A percentile compares a stretch with the other conserved stretches of the same genome.
Conservation (phyloP, 2,888 invertebrate genomes). For the Acanthosepion esculentum region DNA sequence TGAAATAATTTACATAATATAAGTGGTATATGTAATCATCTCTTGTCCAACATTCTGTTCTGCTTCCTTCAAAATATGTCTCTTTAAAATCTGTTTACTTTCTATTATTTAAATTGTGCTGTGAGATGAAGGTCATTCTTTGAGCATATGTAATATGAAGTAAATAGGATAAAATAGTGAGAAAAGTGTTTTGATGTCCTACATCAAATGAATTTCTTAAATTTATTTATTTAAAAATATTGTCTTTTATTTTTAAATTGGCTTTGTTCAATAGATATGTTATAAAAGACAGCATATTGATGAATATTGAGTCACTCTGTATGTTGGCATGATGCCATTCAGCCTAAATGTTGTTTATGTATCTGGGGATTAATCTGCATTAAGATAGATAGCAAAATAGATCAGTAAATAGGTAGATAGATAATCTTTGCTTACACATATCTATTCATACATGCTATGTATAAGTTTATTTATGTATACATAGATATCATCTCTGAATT, state of each 20-base stretch:
- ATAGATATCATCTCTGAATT: background rate
- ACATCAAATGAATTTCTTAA: conserved; percentile 14
- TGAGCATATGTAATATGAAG: background rate
- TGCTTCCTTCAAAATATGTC: background rate
- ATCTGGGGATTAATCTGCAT: conserved; percentile 33
- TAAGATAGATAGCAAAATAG: conserved; percentile 14
- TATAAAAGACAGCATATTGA: conserved; percentile 9
- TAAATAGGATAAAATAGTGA: conserved; percentile 2
- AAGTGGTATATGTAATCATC: background rate
- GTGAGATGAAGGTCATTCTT: conserved; percentile 33
- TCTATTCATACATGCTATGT: background rate
- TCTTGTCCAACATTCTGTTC: background rate
- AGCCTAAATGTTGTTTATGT: conserved; percentile 21
- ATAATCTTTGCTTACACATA: background rate
- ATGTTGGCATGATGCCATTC: conserved; percentile 18
- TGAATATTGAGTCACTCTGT: conserved; percentile 14
- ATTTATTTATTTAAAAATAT: conserved; percentile 5
- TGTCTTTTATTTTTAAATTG: conserved; percentile 22
- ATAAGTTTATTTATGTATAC: too few species aligned
- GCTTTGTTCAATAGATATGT: conserved; percentile 20
- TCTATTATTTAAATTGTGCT: background rate
- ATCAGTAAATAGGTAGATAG: background rate
- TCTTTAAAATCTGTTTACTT: conserved; percentile 17
- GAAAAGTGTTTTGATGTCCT: conserved; percentile 21
- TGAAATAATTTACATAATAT: background rate